Evolutionary conservation across 1,140 invertebrate genomes (phyloP).

Genomic region (Bombus soroeensis): DNA sequence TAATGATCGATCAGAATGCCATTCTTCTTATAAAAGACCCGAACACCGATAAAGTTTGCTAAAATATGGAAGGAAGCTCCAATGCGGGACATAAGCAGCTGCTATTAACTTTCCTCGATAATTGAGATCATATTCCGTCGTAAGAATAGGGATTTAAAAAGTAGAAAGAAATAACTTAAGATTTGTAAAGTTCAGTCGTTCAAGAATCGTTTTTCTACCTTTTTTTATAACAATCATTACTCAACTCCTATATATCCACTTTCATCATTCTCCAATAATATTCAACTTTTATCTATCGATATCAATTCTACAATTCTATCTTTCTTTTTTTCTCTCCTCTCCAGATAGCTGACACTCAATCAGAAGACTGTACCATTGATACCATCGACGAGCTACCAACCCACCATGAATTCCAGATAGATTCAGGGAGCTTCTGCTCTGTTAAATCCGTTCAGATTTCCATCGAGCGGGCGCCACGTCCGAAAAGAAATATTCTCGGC

Average conservation of each 20-base stretch:
- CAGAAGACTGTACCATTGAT: neutral
- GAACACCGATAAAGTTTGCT: constrained; percentile 1
- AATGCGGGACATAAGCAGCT: neutral
- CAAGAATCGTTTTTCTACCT: neutral
- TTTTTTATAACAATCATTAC: neutral
- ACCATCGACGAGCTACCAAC: neutral
- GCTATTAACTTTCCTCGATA: constrained; percentile 4
- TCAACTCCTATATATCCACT: neutral
- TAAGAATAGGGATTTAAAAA: neutral
- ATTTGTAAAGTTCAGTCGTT: neutral
- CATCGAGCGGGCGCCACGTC: neutral
- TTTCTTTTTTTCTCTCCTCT: neutral
- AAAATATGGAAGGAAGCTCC: neutral
- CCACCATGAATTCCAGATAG: constrained; percentile 1
- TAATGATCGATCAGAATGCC: neutral
- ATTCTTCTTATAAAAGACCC: neutral
- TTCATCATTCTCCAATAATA: neutral
- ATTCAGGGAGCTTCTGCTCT: neutral
- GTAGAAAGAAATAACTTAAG: neutral
- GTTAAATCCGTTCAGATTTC: constrained; percentile 17
- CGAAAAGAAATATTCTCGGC: neutral
- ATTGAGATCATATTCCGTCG: neutral
- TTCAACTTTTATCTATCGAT: neutral
- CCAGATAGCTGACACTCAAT: neutral
- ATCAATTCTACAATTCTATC: neutral